phyloP scores from a whole-genome alignment of 2,113 vertebrate species.

The Chaetodon auriga region DNA sequence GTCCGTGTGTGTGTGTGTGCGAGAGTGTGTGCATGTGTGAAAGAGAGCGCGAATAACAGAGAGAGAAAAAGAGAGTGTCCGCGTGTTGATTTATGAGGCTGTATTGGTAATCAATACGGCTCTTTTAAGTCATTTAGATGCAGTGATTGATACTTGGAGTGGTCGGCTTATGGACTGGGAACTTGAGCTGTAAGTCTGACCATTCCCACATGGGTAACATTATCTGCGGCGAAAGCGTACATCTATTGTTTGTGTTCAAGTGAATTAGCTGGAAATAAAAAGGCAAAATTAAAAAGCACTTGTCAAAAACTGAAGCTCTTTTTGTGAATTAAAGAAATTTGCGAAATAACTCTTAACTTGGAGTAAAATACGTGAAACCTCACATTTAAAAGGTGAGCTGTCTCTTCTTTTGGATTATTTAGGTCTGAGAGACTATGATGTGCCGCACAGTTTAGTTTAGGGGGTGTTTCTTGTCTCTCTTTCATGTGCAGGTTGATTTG shows the following conservation, averaged over 20 bases:
- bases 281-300: slow-evolving; percentile 19
- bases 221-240: slow-evolving; percentile 64
- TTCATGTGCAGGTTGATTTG: slow-evolving; percentile 86
- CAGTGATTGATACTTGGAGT: slow-evolving; percentile 79
- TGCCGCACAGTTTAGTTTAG: slow-evolving; percentile 17
- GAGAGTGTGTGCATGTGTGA: slow-evolving; percentile 19
- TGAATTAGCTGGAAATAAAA: slow-evolving; percentile 75
- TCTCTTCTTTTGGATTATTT: slow-evolving; percentile 16
- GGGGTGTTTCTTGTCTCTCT: slow-evolving; percentile 56
- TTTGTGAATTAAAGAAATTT: neutral
- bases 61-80: slow-evolving; percentile 38
- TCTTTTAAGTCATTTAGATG: slow-evolving; percentile 78
- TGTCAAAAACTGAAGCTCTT: slow-evolving; percentile 3
- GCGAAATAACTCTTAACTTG: neutral
- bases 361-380: neutral
- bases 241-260: slow-evolving; percentile 76
- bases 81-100: slow-evolving; percentile 77
- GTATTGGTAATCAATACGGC: slow-evolving; percentile 81
- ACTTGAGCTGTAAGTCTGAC: slow-evolving; percentile 67
- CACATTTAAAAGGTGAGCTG: neutral
- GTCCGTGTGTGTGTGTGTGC: slow-evolving; percentile 23
- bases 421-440: slow-evolving; percentile 20
- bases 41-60: slow-evolving; percentile 28
- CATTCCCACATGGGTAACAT: slow-evolving; percentile 77
- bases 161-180: slow-evolving; percentile 75